Evolutionary conservation across 35 echinoderm and acorn worm genomes (phyloP).

Genomic region (Lytechinus pictus): DNA sequence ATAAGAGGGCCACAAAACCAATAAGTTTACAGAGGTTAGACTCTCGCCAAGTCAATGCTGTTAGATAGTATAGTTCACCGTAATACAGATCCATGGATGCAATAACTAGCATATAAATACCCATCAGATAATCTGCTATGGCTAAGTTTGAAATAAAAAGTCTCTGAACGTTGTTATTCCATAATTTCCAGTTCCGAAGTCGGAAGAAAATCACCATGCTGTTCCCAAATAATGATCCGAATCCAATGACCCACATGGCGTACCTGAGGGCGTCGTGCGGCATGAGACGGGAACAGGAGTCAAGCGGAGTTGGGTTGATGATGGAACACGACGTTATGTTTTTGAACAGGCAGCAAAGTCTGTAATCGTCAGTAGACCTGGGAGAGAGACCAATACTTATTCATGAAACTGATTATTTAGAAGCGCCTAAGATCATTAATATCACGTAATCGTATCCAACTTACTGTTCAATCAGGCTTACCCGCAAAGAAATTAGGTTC

Average conservation of each 20-base stretch:
- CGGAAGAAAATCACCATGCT: constrained; percentile 46
- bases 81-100: constrained; percentile 56
- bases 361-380: constrained; percentile 11
- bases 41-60: constrained; percentile 52
- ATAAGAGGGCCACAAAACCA: constrained; percentile 56
- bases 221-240: constrained; percentile 26
- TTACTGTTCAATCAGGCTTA: no score
- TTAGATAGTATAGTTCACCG: constrained; percentile 47
- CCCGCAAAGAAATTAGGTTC: no score
- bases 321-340: neutral
- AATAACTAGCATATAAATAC: constrained; percentile 73
- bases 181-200: neutral
- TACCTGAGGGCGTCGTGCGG: neutral
- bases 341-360: constrained; percentile 1
- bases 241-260: constrained; percentile 33
- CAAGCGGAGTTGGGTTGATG: neutral
- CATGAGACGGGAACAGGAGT: constrained; percentile 51
- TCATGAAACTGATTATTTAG: no score
- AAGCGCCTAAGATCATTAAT: no score
- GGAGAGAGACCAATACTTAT: neutral
- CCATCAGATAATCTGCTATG: constrained; percentile 59
- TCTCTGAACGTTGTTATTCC: neutral
- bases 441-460: no score
- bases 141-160: constrained; percentile 69
- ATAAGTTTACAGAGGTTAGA: constrained; percentile 58